Percentiles rank a stretch among this genome's conserved stretches.
Evolutionary conservation across 2,113 vertebrate genomes (phyloP).

Genomic region (Ictalurus punctatus): DNA sequence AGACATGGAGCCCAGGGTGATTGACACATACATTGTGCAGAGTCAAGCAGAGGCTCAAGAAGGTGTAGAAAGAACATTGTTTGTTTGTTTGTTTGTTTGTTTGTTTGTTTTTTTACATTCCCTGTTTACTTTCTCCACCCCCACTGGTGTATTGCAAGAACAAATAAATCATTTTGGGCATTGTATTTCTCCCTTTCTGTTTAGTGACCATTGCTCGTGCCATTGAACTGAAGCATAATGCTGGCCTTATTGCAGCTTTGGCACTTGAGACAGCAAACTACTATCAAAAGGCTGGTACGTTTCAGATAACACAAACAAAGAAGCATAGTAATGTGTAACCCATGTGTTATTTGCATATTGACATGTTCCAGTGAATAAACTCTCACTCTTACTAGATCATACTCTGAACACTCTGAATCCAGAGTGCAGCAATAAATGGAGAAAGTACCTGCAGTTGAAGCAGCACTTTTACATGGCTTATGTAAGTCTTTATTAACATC

Average conservation of each 20-base stretch:
- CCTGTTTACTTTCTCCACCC: not conserved
- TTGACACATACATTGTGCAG: slow-evolving; percentile 90
- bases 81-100: too few species aligned
- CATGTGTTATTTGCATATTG: not conserved
- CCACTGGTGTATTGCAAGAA: not conserved
- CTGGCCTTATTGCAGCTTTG: slow-evolving; percentile 88
- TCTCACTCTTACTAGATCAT: slow-evolving; percentile 77
- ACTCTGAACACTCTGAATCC: slow-evolving; percentile 91
- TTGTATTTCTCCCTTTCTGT: slow-evolving; percentile 2
- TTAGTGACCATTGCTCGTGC: slow-evolving; percentile 96
- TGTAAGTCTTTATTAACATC: slow-evolving; percentile 73
- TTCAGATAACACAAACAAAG: not conserved
- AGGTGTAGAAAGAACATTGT: slow-evolving; percentile 72
- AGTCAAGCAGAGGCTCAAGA: slow-evolving; percentile 97
- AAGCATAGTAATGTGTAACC: not conserved
- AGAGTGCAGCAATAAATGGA: slow-evolving; percentile 90
- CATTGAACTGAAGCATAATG: slow-evolving; percentile 94
- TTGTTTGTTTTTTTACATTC: not conserved
- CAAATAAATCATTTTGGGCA: not conserved
- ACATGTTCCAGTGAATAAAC: not conserved
- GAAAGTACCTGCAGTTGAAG: slow-evolving; percentile 95
- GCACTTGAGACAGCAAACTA: slow-evolving; percentile 94
- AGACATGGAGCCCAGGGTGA: slow-evolving; percentile 88
- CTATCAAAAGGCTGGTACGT: slow-evolving; percentile 93
- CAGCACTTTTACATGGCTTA: slow-evolving; percentile 96